Conservation (phyloP, 2,113 vertebrate genomes). For the Callipepla californica region DNA sequence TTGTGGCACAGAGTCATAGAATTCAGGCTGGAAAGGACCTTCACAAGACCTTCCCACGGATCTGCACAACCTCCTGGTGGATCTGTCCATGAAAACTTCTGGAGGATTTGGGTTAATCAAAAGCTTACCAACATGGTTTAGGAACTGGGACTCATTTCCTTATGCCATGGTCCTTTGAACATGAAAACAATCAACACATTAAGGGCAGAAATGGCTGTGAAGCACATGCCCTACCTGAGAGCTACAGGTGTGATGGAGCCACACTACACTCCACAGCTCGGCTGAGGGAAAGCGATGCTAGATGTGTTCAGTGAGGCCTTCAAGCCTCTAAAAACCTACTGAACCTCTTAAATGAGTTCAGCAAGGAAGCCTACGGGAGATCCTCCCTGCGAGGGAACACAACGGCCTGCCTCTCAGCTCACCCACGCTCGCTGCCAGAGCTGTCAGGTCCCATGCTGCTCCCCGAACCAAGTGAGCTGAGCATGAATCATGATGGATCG, state of each 20-base stretch:
- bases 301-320: background rate
- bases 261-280: too few relatives aligned
- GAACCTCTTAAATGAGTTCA: background rate
- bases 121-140: background rate
- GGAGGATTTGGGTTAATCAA: background rate
- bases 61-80: background rate
- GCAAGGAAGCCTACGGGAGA: background rate
- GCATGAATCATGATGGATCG: background rate
- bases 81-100: background rate
- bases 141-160: background rate
- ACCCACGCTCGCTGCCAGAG: background rate
- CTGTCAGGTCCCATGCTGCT: background rate
- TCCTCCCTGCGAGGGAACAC: background rate
- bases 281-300: background rate
- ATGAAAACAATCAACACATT: background rate
- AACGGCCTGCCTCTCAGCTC: background rate
- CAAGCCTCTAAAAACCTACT: background rate
- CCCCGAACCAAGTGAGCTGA: background rate
- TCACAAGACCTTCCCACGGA: background rate
- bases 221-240: background rate
- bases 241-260: background rate
- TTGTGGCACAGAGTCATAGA: background rate
- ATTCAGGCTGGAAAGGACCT: background rate
- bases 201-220: background rate
- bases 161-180: fast-evolving